Percentiles rank a stretch among this genome's conserved stretches.
Evolutionary conservation across 2,113 vertebrate genomes (phyloP).

Genomic region (Chunga burmeisteri): DNA sequence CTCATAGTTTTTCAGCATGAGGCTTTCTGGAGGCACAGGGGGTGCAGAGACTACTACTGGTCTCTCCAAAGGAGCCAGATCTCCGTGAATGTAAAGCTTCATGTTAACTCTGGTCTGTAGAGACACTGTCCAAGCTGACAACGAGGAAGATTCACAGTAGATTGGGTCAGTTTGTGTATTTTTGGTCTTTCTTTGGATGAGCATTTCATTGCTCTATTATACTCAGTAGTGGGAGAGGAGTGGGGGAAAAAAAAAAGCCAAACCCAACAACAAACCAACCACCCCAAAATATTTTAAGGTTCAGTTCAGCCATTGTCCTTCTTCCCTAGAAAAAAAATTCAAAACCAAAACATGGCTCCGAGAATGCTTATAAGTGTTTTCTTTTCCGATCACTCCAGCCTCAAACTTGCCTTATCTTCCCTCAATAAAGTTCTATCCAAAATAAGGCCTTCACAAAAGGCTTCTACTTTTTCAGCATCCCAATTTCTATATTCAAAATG

Average conservation of each 20-base stretch:
- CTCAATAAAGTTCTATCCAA: neutral
- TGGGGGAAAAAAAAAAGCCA: neutral
- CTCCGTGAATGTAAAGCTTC: neutral
- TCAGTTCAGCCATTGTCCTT: neutral
- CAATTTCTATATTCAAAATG: neutral
- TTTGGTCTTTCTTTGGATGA: neutral
- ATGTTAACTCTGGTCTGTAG: neutral
- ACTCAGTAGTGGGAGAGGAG: neutral
- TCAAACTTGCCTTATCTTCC: neutral
- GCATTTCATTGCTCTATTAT: neutral
- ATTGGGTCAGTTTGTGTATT: neutral
- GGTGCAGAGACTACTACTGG: neutral
- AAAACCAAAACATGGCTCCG: neutral
- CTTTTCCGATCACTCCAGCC: neutral
- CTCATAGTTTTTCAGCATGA: neutral
- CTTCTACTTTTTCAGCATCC: neutral
- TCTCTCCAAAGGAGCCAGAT: neutral
- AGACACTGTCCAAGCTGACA: neutral
- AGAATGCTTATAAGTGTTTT: neutral
- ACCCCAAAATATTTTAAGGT: neutral
- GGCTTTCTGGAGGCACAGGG: neutral
- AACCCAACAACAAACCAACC: neutral
- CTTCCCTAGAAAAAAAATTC: neutral
- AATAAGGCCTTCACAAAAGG: neutral
- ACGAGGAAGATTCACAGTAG: rapidly evolving